Evolutionary conservation across 2,113 vertebrate species (phyloP).

Genomic region (Falco punctatus): DNA sequence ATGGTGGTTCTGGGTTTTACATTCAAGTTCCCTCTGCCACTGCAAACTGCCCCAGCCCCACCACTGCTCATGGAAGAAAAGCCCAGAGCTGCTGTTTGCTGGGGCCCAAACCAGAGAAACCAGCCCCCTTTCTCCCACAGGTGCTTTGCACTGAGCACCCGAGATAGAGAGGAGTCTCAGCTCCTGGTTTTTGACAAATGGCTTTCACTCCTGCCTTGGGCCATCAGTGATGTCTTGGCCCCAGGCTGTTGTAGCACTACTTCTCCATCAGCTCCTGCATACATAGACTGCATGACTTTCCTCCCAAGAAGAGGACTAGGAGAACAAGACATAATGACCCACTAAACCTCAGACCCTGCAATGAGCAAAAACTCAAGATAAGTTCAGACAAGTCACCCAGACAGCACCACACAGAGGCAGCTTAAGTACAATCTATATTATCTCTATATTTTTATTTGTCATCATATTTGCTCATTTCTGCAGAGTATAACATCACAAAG

Average conservation of each 20-base stretch:
- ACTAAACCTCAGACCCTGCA: neutral
- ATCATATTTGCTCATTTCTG: slow-evolving; percentile 76
- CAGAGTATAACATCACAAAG: slow-evolving; percentile 77
- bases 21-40: neutral
- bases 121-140: neutral
- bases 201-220: neutral
- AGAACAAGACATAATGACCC: neutral
- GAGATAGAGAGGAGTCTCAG: neutral
- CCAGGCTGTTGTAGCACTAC: neutral
- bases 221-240: neutral
- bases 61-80: neutral
- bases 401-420: slow-evolving; percentile 55
- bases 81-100: neutral
- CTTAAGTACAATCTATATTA: slow-evolving; percentile 79
- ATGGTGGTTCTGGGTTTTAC: neutral
- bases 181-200: neutral
- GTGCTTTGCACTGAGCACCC: neutral
- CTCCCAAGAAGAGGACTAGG: rapidly evolving
- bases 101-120: neutral
- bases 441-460: slow-evolving; percentile 78
- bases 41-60: neutral
- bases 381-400: neutral
- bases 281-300: rapidly evolving
- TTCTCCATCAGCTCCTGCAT: neutral
- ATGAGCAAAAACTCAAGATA: neutral